A percentile compares a stretch with the other conserved stretches of the same genome.
Conservation (phyloP, 2,113 vertebrate genomes). For the Hyperoodon ampullatus region DNA sequence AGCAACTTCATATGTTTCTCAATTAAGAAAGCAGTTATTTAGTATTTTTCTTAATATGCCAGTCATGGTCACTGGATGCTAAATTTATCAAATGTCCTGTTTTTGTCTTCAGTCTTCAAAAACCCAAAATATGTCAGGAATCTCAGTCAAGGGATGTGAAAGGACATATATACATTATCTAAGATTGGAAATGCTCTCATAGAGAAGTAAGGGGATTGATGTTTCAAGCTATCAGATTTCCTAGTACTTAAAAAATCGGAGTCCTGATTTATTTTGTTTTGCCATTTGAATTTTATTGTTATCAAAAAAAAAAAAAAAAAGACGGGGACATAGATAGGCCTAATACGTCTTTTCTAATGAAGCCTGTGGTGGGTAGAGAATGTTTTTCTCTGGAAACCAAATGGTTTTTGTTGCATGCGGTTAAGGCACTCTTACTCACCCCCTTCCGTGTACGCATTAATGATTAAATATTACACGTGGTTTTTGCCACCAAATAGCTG, state of each 20-base stretch:
- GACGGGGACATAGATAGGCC: not conserved
- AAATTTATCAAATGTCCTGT: not conserved
- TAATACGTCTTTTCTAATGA: not conserved
- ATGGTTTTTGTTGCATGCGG: not conserved
- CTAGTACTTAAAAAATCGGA: not conserved
- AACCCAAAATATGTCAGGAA: not conserved
- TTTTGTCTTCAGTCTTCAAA: not conserved
- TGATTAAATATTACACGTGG: not conserved
- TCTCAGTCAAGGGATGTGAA: not conserved
- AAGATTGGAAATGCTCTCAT: not conserved
- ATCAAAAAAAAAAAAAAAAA: not conserved
- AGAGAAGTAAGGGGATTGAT: not conserved
- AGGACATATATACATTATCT: not conserved
- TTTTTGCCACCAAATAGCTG: constrained; percentile 22
- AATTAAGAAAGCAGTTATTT: not conserved
- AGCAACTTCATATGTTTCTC: not conserved
- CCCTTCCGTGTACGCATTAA: too few species aligned
- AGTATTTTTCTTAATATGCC: not conserved
- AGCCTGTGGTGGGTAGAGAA: fast-evolving
- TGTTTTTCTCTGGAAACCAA: not conserved
- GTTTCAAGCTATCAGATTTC: not conserved
- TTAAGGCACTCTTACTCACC: not conserved
- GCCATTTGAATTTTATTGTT: not conserved
- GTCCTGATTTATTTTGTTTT: constrained; percentile 3
- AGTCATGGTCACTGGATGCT: not conserved